These are phyloP conservation scores for Hemiscyllium ocellatum DNA, from an alignment of 2,113 vertebrate genomes.

Conservation along the genomic window DNA sequence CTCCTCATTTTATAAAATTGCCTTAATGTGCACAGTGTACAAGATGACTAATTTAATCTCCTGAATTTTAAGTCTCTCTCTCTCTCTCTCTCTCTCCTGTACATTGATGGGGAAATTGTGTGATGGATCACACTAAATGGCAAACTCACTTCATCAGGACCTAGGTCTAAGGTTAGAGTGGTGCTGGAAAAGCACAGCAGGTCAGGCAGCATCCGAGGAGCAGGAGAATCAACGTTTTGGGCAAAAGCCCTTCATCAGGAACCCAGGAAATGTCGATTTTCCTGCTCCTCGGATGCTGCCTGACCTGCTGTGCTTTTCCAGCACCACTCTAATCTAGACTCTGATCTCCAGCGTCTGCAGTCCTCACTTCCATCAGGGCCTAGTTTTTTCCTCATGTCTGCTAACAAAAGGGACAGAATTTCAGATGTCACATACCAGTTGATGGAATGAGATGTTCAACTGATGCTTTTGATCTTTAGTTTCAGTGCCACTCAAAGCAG, in stretches of 20 bases:
- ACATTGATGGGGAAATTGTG: background rate
- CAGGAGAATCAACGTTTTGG: too few relatives aligned
- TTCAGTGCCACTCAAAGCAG: background rate
- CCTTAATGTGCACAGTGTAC: background rate
- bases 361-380: background rate
- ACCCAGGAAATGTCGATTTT: too few relatives aligned
- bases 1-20: background rate
- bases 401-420: background rate
- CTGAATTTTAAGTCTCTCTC: background rate
- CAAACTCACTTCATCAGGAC: background rate
- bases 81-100: background rate
- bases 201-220: too few relatives aligned
- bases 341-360: too few relatives aligned
- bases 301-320: too few relatives aligned
- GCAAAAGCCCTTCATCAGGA: too few relatives aligned
- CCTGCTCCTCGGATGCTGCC: too few relatives aligned
- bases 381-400: background rate
- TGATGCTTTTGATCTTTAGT: background rate
- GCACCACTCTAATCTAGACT: too few relatives aligned
- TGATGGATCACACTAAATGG: background rate
- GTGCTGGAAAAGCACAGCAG: too few relatives aligned
- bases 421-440: background rate
- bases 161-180: too few relatives aligned
- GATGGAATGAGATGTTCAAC: background rate
- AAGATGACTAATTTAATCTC: background rate